Conservation (phyloP, 2,888 invertebrate species). For the Scaptomyza tumidula region DNA sequence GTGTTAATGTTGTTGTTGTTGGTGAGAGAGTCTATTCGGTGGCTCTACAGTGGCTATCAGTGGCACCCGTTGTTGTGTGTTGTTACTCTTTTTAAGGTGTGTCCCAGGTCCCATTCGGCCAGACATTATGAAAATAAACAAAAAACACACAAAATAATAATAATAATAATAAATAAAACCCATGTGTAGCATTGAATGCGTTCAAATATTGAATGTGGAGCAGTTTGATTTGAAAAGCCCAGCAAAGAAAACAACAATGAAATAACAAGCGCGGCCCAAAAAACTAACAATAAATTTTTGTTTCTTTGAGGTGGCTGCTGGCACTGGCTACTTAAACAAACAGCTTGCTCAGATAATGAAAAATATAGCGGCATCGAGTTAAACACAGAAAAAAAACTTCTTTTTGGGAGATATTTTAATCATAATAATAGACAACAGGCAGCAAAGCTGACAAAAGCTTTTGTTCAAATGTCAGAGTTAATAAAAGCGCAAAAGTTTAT, state of each 20-base stretch:
- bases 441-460: conserved; percentile 79
- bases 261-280: conserved; percentile 65
- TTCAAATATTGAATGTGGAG: conserved; percentile 76
- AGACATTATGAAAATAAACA: conserved; percentile 73
- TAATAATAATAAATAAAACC: conserved; percentile 30
- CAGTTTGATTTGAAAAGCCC: conserved; percentile 73
- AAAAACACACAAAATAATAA: conserved; percentile 22
- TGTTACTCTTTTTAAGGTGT: conserved; percentile 64
- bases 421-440: conserved; percentile 76
- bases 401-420: conserved; percentile 73
- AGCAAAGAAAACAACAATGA: conserved; percentile 75
- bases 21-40: conserved; percentile 24
- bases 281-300: conserved; percentile 62
- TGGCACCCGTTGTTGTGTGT: conserved; percentile 59
- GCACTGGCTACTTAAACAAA: conserved; percentile 75
- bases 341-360: conserved; percentile 64
- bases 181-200: conserved; percentile 65
- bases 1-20: conserved; percentile 8
- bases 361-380: conserved; percentile 73
- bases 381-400: conserved; percentile 60
- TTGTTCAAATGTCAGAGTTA: conserved; percentile 80
- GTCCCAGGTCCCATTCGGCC: conserved; percentile 49
- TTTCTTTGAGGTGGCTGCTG: conserved; percentile 41
- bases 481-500: conserved; percentile 81
- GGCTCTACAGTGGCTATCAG: conserved; percentile 70